Conservation (phyloP, 2,797 vertebrate species). For the Brotogeris chrysoptera region DNA sequence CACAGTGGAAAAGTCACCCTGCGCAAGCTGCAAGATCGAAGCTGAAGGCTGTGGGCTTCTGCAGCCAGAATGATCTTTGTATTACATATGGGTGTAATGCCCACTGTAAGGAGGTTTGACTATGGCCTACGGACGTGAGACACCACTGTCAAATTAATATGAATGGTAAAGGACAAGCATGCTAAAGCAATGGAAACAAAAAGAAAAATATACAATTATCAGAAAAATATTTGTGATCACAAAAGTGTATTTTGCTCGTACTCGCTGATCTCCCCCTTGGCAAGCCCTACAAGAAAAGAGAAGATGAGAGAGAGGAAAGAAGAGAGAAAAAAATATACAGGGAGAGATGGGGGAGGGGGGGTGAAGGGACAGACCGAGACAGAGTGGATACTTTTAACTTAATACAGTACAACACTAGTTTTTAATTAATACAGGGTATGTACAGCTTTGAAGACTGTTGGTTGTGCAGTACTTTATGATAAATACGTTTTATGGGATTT, state of each 20-base stretch:
- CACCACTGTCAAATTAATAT: constrained; percentile 6
- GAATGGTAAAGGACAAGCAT: neutral
- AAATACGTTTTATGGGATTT: constrained; percentile 74
- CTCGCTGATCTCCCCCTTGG: neutral
- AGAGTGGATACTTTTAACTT: constrained; percentile 29
- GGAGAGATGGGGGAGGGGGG: neutral
- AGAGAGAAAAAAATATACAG: neutral
- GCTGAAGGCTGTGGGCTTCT: neutral
- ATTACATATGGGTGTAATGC: neutral
- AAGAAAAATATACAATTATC: neutral
- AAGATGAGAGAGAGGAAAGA: neutral
- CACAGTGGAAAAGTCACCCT: neutral
- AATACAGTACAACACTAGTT: constrained; percentile 42
- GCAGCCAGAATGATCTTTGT: constrained; percentile 6
- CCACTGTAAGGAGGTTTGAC: constrained; percentile 29
- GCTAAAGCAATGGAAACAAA: neutral
- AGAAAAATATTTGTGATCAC: constrained; percentile 7
- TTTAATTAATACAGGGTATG: constrained; percentile 66
- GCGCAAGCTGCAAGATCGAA: fast-evolving
- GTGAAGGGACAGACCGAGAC: neutral
- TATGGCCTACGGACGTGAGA: neutral
- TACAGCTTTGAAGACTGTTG: constrained; percentile 66
- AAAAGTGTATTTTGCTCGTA: neutral
- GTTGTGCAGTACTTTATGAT: constrained; percentile 61
- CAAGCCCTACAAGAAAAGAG: neutral